phyloP scores from a whole-genome alignment of 2,888 invertebrate genomes.

The Phorcus lineatus region DNA sequence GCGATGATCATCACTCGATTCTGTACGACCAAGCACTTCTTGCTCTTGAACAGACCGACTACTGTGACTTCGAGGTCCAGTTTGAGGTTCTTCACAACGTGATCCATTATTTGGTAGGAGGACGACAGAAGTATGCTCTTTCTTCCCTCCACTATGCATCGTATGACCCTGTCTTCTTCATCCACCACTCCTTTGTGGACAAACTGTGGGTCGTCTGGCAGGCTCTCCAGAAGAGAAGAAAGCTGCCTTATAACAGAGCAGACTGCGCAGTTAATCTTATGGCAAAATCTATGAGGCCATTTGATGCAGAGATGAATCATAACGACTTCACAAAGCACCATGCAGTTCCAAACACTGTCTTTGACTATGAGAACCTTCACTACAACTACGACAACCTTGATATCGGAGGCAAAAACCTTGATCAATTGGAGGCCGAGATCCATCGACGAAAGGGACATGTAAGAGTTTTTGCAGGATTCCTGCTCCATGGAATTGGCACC shows the following conservation, averaged over 20 bases:
- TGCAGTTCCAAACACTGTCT: conserved; percentile 36
- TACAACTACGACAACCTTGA: conserved; percentile 45
- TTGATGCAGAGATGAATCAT: conserved; percentile 27
- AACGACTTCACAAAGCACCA: conserved; percentile 23
- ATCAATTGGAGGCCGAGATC: conserved; percentile 40
- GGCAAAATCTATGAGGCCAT: conserved; percentile 36
- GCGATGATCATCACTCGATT: conserved; percentile 30
- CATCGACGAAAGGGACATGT: conserved; percentile 24
- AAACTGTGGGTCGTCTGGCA: conserved; percentile 50
- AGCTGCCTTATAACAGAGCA: conserved; percentile 38
- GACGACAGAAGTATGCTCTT: conserved; percentile 35
- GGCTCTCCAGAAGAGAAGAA: conserved; percentile 43
- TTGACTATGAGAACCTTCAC: conserved; percentile 40
- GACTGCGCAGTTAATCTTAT: conserved; percentile 45
- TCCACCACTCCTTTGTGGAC: conserved; percentile 45
- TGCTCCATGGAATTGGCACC: conserved; percentile 43
- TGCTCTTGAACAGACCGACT: conserved; percentile 46
- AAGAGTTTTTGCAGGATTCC: conserved; percentile 43
- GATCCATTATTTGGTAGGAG: conserved; percentile 43
- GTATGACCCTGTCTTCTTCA: conserved; percentile 49
- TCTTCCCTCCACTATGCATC: conserved; percentile 48
- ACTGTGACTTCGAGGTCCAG: conserved; percentile 47
- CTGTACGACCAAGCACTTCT: conserved; percentile 41
- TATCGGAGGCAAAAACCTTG: conserved; percentile 46
- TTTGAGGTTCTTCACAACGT: conserved; percentile 45